Percentiles rank a stretch among this genome's conserved stretches.
These are phyloP conservation scores for Apis laboriosa DNA, from an alignment of 1,140 invertebrate species.

Conservation along the genomic window DNA sequence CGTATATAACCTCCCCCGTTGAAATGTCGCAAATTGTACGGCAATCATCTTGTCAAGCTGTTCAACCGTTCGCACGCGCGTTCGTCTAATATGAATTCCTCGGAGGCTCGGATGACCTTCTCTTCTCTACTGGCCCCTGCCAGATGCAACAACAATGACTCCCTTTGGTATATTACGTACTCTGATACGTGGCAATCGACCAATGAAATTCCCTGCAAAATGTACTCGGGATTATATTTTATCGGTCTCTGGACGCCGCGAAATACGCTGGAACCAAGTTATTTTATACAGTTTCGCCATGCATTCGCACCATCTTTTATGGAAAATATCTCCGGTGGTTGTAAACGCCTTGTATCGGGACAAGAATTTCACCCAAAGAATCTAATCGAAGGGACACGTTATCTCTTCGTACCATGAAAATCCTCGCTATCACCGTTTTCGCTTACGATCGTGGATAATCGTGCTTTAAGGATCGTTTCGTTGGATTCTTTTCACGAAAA, in stretches of 20 bases:
- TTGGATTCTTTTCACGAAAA: neutral
- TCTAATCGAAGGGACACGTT: neutral
- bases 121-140: neutral
- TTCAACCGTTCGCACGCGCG: neutral
- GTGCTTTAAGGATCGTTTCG: neutral
- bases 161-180: conserved; percentile 43
- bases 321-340: neutral
- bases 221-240: conserved; percentile 41
- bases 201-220: conserved; percentile 45
- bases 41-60: conserved; percentile 44
- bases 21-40: conserved; percentile 44
- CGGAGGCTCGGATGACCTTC: conserved; percentile 13
- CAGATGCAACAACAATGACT: conserved; percentile 38
- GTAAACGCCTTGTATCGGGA: neutral
- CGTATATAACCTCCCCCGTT: neutral
- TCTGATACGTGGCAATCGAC: conserved; percentile 25
- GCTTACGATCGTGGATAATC: neutral
- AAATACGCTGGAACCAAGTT: conserved; percentile 20
- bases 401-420: neutral
- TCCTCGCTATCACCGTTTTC: neutral
- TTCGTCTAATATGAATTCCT: conserved; percentile 33
- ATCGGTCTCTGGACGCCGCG: conserved; percentile 16
- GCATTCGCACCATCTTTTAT: neutral
- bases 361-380: neutral
- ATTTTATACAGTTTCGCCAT: conserved; percentile 41